Evolutionary conservation across 2,888 invertebrate species (phyloP), one percentile per base, ranked within the genome.

Genomic region (Dioctria rufipes): DNA sequence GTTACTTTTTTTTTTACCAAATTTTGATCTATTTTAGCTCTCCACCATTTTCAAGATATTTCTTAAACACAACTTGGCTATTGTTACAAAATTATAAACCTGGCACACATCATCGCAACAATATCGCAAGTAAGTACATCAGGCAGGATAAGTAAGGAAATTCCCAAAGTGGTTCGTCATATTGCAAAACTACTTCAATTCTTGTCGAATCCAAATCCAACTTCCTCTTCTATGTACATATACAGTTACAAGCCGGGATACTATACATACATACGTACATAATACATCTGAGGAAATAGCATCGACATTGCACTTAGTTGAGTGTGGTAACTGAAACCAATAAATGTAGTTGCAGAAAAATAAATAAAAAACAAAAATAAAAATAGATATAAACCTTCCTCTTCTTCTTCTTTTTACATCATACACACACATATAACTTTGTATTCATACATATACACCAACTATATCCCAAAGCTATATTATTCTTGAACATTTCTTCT

Each of bases 21-120:
- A 65, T 65, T 65, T 37, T 65, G 2, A 2, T 67, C 67, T 67
- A 67, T 67, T 67, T 46, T 67, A 67, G 46, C 49, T 43, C 43
- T 67, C 25, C 25, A 43, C 40, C 42, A 46, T 43, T 67, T 42
- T 46, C 46, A 46, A 46, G n/a, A 25, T n/a, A 43, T 67, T 67
- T 42, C 67, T 67, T 43, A 67, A 67, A 67, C 67, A 67, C 42
- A 67, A 67, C 67, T 67, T 67, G 67, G 67, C 46, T 46, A 67
- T 67, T 67, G 46, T 67, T 67, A 43, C 67, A 67, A 42, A 67
- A 67, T 67, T 67, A 67, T 46, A n/a, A 67, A 8, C 8, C 46
- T 46, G 2, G 46, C 46, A 46, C 46, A 25, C 2, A 2, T 25
- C 25, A 2, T 25, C 25, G 25, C 25, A 25, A 25, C 25, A 25